Conservation (phyloP, 2,797 vertebrate species). For the Gadopsis bispinosus region DNA sequence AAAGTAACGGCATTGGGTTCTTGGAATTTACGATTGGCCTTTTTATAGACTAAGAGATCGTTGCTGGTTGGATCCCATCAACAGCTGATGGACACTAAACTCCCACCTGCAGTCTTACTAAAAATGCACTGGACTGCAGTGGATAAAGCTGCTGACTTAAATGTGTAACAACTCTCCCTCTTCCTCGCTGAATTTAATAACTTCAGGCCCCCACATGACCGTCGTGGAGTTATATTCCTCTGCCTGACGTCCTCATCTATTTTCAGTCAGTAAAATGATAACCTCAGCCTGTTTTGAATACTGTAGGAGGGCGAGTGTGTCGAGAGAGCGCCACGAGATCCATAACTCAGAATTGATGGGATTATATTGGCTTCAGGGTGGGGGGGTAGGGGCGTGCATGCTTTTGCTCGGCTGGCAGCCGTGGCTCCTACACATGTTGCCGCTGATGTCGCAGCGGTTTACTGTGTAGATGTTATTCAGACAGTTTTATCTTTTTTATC, state of each 20-base stretch:
- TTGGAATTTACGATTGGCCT: neutral
- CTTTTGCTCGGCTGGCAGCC: constrained; percentile 40
- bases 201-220: neutral
- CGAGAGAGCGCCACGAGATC: constrained; percentile 54
- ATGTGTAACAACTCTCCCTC: neutral
- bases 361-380: constrained; percentile 63
- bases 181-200: constrained; percentile 26
- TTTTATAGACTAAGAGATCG: neutral
- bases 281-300: constrained; percentile 36
- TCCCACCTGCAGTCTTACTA: neutral
- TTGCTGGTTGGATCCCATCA: neutral
- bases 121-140: neutral
- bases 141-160: constrained; percentile 6
- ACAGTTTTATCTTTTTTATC: constrained; percentile 4
- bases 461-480: constrained; percentile 12
- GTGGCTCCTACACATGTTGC: constrained; percentile 38
- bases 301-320: constrained; percentile 25
- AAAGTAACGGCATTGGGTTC: neutral
- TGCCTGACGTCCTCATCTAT: constrained; percentile 12
- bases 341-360: constrained; percentile 77
- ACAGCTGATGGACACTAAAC: neutral
- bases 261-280: constrained; percentile 32
- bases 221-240: constrained; percentile 1
- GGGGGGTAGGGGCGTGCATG: constrained; percentile 48
- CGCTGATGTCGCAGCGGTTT: constrained; percentile 49